Percentiles rank a stretch among this genome's conserved stretches.
Conservation (phyloP, 2,113 vertebrate species). For the Microcebus lehilahytsara region DNA sequence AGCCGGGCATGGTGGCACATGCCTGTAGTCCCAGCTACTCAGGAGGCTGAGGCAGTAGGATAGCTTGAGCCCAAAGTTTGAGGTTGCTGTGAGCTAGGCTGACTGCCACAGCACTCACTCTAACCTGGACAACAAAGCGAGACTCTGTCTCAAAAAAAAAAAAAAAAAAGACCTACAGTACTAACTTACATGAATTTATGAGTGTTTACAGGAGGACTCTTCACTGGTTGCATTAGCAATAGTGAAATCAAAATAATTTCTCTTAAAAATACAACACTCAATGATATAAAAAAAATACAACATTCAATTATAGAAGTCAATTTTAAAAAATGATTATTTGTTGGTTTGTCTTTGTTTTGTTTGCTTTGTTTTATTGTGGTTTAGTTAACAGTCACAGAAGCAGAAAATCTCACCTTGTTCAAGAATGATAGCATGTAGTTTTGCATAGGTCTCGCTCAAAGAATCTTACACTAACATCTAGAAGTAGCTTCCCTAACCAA, state of each 20-base stretch:
- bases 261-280: constrained; percentile 28
- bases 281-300: background rate
- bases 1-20: too few species aligned
- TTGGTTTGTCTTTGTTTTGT: background rate
- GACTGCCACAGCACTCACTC: too few species aligned
- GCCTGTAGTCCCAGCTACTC: too few species aligned
- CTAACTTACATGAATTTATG: background rate
- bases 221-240: background rate
- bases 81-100: too few species aligned
- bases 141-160: too few species aligned
- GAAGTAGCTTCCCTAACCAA: background rate
- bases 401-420: constrained; percentile 23
- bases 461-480: background rate
- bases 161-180: too few species aligned
- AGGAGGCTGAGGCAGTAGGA: too few species aligned
- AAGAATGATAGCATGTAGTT: background rate
- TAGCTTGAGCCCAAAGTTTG: too few species aligned
- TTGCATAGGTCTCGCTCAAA: background rate
- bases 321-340: background rate
- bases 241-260: background rate
- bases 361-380: background rate
- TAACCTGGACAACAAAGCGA: too few species aligned
- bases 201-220: background rate
- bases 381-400: constrained; percentile 1
- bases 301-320: background rate